Conservation (phyloP, 2,113 vertebrate species). For the Corythornis cristatus region DNA sequence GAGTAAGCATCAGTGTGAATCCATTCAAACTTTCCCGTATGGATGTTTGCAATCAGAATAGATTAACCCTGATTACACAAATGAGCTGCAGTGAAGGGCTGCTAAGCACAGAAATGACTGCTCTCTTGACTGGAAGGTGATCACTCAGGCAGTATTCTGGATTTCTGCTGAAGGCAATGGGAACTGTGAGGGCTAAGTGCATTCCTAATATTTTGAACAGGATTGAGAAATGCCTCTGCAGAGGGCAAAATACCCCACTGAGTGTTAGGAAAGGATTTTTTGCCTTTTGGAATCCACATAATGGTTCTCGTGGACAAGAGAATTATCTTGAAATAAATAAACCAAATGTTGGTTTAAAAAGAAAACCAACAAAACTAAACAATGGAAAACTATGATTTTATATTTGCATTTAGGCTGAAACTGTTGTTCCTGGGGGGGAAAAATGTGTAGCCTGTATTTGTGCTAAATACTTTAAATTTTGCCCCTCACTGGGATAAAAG, state of each 20-base stretch:
- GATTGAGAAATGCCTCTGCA: neutral
- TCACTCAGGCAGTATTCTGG: neutral
- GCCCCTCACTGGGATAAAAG: slow-evolving; percentile 54
- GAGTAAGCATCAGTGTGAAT: neutral
- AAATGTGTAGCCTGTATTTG: neutral
- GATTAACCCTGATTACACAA: slow-evolving; percentile 62
- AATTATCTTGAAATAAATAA: slow-evolving; percentile 19
- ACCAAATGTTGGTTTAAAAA: neutral
- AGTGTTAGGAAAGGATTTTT: neutral
- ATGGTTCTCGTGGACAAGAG: neutral
- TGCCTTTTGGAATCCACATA: neutral
- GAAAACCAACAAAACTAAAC: neutral
- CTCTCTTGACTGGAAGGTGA: slow-evolving; percentile 30
- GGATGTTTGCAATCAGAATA: slow-evolving; percentile 45
- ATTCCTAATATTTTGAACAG: neutral
- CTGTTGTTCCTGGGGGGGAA: neutral
- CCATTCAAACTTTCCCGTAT: slow-evolving; percentile 2
- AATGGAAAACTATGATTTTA: neutral
- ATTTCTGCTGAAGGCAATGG: neutral
- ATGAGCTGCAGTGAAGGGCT: slow-evolving; percentile 43
- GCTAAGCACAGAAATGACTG: slow-evolving; percentile 52
- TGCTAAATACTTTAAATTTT: slow-evolving; percentile 63
- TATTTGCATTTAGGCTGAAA: slow-evolving; percentile 7
- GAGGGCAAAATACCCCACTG: neutral
- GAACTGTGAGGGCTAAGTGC: neutral